phyloP scores from a whole-genome alignment of 2,888 invertebrate genomes.

The Palloptera scutellata region DNA sequence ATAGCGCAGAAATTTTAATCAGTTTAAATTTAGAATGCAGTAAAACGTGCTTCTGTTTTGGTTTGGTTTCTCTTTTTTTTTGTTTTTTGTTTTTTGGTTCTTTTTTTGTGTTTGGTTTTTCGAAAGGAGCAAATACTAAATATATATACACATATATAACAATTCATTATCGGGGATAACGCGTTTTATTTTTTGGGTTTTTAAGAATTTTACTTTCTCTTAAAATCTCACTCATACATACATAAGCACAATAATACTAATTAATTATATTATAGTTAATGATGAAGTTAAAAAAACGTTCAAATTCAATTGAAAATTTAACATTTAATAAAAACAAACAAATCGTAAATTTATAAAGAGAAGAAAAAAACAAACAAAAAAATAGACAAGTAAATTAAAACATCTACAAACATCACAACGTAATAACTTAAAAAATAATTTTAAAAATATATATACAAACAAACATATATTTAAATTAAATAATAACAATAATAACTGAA shows the following conservation, averaged over 20 bases:
- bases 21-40: conserved; percentile 6
- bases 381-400: too few species aligned
- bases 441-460: conserved; percentile 9
- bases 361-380: too few species aligned
- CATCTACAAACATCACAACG: not conserved
- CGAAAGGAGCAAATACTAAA: too few species aligned
- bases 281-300: conserved; percentile 17
- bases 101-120: too few species aligned
- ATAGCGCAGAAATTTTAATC: not conserved
- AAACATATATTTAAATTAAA: conserved; percentile 37
- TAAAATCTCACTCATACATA: not conserved
- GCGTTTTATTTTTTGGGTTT: too few species aligned
- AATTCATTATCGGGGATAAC: too few species aligned
- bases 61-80: too few species aligned
- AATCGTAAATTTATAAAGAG: too few species aligned
- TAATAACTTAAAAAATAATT: conserved; percentile 13
- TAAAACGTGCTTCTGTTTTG: too few species aligned
- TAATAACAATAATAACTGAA: conserved; percentile 36
- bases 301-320: conserved; percentile 24
- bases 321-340: conserved; percentile 14
- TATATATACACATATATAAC: too few species aligned
- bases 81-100: too few species aligned
- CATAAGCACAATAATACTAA: conserved; percentile 17
- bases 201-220: not conserved
- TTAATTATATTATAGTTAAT: conserved; percentile 29